Conservation (phyloP, 1,140 invertebrate species). For the Papilio dardanus region DNA sequence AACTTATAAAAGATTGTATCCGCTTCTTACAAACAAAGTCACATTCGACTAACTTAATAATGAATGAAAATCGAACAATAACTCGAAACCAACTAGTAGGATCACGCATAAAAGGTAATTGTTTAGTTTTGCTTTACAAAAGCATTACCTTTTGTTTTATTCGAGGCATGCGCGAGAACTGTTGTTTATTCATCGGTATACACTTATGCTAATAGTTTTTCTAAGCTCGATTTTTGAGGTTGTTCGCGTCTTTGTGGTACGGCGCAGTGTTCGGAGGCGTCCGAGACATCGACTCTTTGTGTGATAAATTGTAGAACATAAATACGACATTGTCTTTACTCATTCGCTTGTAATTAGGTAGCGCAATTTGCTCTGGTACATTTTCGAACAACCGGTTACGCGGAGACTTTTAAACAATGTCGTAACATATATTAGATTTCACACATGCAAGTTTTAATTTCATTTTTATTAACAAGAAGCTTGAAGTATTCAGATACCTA, state of each 20-base stretch:
- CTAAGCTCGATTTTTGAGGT: constrained; percentile 73
- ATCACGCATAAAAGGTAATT: constrained; percentile 74
- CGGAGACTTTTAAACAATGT: constrained; percentile 61
- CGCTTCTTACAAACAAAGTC: neutral
- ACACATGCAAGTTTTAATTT: constrained; percentile 22
- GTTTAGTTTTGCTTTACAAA: constrained; percentile 74
- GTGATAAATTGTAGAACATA: constrained; percentile 80
- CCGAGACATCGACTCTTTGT: constrained; percentile 78
- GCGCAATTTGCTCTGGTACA: constrained; percentile 79
- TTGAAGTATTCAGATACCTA: too few relatives aligned
- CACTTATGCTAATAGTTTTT: constrained; percentile 72
- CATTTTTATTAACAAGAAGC: neutral
- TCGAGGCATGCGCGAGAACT: constrained; percentile 56
- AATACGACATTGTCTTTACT: constrained; percentile 77
- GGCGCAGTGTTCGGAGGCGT: constrained; percentile 57
- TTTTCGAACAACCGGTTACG: constrained; percentile 69
- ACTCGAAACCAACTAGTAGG: constrained; percentile 60
- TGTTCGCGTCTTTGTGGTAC: constrained; percentile 58
- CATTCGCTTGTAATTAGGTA: constrained; percentile 80
- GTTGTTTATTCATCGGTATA: constrained; percentile 60
- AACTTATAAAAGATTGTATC: neutral
- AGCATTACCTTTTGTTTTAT: constrained; percentile 57
- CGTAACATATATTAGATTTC: constrained; percentile 64
- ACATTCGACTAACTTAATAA: constrained; percentile 16
- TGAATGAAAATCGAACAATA: constrained; percentile 47